Evolutionary conservation across 2,113 vertebrate genomes (phyloP).

Genomic region (Rynchops niger): DNA sequence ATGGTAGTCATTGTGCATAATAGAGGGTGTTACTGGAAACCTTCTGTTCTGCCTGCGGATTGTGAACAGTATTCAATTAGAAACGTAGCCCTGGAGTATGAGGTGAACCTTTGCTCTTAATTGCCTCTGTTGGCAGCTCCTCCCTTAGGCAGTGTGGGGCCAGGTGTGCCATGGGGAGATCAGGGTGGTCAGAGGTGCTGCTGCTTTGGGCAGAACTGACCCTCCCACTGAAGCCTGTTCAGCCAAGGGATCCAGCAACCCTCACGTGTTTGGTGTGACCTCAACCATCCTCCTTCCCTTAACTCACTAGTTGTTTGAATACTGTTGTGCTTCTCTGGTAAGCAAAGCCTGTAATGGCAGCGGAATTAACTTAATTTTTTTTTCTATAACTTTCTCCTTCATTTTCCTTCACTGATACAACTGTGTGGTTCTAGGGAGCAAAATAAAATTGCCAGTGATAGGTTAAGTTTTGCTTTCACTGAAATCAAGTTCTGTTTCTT

Average conservation of each 20-base stretch:
- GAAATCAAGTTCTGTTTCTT: not conserved
- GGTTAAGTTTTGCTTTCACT: not conserved
- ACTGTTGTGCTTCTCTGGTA: rapidly evolving
- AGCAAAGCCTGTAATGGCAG: not conserved
- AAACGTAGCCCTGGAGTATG: not conserved
- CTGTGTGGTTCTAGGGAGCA: not conserved
- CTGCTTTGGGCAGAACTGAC: not conserved
- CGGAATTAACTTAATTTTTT: not conserved
- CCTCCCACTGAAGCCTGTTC: not conserved
- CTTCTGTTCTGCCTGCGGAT: not conserved
- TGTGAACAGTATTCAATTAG: not conserved
- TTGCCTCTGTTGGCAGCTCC: not conserved
- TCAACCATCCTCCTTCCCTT: not conserved
- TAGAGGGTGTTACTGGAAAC: not conserved
- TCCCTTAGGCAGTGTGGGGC: not conserved
- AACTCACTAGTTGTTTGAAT: not conserved
- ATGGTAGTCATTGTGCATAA: not conserved
- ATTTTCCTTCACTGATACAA: not conserved
- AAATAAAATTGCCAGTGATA: not conserved
- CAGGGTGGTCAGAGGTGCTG: not conserved
- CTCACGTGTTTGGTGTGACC: not conserved
- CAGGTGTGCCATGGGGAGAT: not conserved
- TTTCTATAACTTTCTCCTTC: not conserved
- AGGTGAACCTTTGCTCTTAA: not conserved
- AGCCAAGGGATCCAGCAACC: not conserved